A percentile compares a stretch with the other conserved stretches of the same genome.
Conservation (phyloP, 1,140 invertebrate genomes). For the Lordiphosa clarofinis region DNA sequence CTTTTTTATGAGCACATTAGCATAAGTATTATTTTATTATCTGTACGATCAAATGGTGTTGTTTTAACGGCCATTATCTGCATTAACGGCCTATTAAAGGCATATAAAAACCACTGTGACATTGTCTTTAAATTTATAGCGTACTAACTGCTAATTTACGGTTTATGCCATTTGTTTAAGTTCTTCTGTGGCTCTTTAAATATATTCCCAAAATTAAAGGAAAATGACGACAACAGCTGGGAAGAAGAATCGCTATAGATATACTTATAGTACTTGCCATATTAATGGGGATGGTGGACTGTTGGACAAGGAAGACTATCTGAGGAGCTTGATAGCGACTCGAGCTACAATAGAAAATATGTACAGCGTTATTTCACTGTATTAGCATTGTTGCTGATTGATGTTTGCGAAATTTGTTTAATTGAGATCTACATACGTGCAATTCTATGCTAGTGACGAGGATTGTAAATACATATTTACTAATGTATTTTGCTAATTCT, state of each 20-base stretch:
- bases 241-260: constrained; percentile 32
- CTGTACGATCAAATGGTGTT: constrained; percentile 14
- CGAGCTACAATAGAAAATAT: no score
- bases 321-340: no score
- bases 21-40: constrained; percentile 42
- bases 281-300: no score
- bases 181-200: constrained; percentile 52
- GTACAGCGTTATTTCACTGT: no score
- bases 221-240: constrained; percentile 57
- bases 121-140: not conserved
- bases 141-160: constrained; percentile 27
- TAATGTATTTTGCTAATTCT: no score
- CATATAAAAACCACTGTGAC: constrained; percentile 17
- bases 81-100: constrained; percentile 58
- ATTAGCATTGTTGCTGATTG: no score
- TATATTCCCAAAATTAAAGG: constrained; percentile 6
- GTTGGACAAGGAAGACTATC: no score
- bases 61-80: constrained; percentile 30
- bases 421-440: no score
- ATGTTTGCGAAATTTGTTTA: no score
- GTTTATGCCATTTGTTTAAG: constrained; percentile 1
- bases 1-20: constrained; percentile 40
- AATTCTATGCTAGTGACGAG: no score
- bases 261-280: not conserved
- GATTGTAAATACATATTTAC: no score